Evolutionary conservation across 1,140 invertebrate species (phyloP).

Genomic region (Caenorhabditis brenneri): DNA sequence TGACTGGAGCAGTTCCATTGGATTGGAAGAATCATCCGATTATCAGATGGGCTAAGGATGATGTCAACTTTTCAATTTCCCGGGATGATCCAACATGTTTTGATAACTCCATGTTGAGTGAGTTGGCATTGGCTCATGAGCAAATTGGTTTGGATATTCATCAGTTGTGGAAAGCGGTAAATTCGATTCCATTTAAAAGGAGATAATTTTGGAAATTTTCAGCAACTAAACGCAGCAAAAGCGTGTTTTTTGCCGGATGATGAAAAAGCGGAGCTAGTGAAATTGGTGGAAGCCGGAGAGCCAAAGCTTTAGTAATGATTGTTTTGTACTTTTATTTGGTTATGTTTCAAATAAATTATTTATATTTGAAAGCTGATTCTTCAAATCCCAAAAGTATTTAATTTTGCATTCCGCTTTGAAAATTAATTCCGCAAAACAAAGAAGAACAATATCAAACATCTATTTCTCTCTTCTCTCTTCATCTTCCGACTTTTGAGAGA

Average conservation of each 20-base stretch:
- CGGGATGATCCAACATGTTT: constrained; percentile 76
- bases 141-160: constrained; percentile 74
- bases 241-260: constrained; percentile 73
- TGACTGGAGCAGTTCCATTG: constrained; percentile 74
- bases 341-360: no score
- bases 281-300: constrained; percentile 61
- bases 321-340: no score
- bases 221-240: constrained; percentile 75
- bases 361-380: no score
- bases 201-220: constrained; percentile 49
- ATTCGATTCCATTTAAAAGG: no score
- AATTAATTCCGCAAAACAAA: no score
- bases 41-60: constrained; percentile 75
- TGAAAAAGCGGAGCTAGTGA: constrained; percentile 73
- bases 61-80: constrained; percentile 76
- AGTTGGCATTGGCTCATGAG: constrained; percentile 72
- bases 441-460: no score
- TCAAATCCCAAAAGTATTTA: no score
- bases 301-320: no score
- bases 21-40: constrained; percentile 71
- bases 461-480: no score
- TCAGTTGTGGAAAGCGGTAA: constrained; percentile 74
- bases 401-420: no score
- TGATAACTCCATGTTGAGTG: constrained; percentile 73
- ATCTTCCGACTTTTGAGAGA: no score